Evolutionary conservation across 2,888 invertebrate genomes (phyloP).

Genomic region (Terebella lapidaria): DNA sequence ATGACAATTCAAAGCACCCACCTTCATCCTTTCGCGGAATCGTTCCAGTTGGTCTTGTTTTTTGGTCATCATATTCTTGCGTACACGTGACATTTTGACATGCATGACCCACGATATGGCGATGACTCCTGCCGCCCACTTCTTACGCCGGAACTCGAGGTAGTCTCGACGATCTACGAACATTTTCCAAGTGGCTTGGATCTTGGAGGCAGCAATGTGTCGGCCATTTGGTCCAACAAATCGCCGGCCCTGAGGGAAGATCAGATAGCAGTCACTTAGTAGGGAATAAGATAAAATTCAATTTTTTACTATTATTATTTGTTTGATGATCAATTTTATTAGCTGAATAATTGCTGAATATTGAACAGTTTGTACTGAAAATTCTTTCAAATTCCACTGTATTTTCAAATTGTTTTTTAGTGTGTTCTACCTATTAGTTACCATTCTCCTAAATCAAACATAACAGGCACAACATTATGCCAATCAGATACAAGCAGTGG

Average conservation of each 20-base stretch:
- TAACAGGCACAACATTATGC: no score
- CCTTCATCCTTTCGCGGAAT: slow-evolving; percentile 41
- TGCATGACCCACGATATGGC: slow-evolving; percentile 52
- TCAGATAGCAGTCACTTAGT: neutral
- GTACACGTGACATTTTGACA: slow-evolving; percentile 47
- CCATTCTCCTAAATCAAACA: no score
- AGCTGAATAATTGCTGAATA: no score
- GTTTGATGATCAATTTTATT: no score
- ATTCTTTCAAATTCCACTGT: no score
- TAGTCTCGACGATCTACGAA: slow-evolving; percentile 39
- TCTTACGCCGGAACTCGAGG: slow-evolving; percentile 44
- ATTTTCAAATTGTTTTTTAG: no score
- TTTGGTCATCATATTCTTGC: slow-evolving; percentile 40
- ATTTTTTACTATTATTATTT: neutral
- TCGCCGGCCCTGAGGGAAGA: slow-evolving; percentile 39
- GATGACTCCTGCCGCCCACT: slow-evolving; percentile 53
- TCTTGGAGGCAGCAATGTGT: slow-evolving; percentile 44
- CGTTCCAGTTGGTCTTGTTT: slow-evolving; percentile 41
- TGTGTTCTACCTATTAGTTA: no score
- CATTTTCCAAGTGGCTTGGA: slow-evolving; percentile 46
- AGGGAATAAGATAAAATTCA: neutral
- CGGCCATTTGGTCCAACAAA: slow-evolving; percentile 41
- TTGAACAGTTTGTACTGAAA: no score
- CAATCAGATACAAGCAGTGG: no score
- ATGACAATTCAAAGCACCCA: no score